Percentiles rank a stretch among this genome's conserved stretches.
Conservation (phyloP, 2,113 vertebrate species). For the Notothenia rossii region DNA sequence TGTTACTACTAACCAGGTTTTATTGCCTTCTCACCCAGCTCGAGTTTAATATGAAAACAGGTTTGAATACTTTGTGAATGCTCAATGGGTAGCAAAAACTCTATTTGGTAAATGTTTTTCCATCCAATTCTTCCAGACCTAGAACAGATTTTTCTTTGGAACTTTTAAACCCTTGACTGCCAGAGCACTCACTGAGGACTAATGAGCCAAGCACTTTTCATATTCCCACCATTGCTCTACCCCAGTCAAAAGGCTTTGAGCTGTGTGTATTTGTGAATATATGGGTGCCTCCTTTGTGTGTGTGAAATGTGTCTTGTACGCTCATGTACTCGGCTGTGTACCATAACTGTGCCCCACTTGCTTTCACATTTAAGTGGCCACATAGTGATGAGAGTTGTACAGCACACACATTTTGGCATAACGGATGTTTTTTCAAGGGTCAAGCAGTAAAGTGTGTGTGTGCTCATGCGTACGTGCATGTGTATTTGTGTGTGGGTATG, state of each 20-base stretch:
- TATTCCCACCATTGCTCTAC: conserved; percentile 20
- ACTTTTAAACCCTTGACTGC: conserved; percentile 8
- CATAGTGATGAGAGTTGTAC: conserved; percentile 37
- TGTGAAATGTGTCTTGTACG: conserved; percentile 10
- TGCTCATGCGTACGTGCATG: background rate
- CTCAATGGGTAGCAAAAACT: background rate
- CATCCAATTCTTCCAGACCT: conserved; percentile 4
- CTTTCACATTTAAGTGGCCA: conserved; percentile 57
- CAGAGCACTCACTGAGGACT: conserved; percentile 21
- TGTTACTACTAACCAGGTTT: too few species aligned
- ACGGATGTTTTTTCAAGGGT: conserved; percentile 53
- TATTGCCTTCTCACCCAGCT: too few species aligned
- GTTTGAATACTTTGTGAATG: background rate
- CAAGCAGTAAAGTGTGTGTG: conserved; percentile 24
- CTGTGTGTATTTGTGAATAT: conserved; percentile 12
- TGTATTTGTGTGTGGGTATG: conserved; percentile 40
- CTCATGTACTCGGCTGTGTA: conserved; percentile 18
- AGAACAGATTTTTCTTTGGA: conserved; percentile 23
- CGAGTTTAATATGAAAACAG: too few species aligned
- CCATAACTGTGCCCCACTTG: conserved; percentile 35
- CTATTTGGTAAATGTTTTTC: background rate
- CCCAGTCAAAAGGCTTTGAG: conserved; percentile 28
- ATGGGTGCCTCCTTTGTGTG: conserved; percentile 2
- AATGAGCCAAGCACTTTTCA: conserved; percentile 39
- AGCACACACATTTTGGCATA: conserved; percentile 35